These are phyloP conservation scores for Callyntrura guangdongensis DNA, from an alignment of 2,888 invertebrate genomes.

Conservation along the genomic window DNA sequence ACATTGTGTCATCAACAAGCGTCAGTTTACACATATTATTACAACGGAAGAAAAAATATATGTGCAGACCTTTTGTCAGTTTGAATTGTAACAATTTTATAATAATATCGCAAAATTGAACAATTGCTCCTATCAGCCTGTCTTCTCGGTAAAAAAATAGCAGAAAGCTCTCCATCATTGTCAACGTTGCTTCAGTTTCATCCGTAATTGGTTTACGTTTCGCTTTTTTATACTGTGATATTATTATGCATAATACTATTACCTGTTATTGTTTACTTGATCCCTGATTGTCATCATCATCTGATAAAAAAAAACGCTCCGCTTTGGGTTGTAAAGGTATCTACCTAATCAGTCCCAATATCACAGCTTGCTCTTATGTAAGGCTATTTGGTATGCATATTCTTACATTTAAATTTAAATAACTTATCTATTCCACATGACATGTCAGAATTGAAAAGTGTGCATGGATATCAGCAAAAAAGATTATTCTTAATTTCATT, in stretches of 20 bases:
- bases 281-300: slow-evolving; percentile 46
- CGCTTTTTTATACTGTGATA: background rate
- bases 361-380: too few relatives aligned
- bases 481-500: background rate
- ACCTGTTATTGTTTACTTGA: background rate
- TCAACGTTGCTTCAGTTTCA: slow-evolving; percentile 14
- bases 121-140: slow-evolving; percentile 5
- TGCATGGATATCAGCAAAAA: background rate
- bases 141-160: background rate
- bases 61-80: slow-evolving; percentile 38
- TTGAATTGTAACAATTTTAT: slow-evolving; percentile 6
- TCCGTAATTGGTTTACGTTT: slow-evolving; percentile 39
- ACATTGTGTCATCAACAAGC: background rate
- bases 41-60: background rate
- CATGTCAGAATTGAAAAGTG: slow-evolving; percentile 51
- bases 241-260: background rate
- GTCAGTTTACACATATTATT: slow-evolving; percentile 6
- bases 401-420: background rate
- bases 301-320: background rate
- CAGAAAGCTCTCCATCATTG: slow-evolving; percentile 1
- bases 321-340: too few relatives aligned
- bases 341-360: too few relatives aligned
- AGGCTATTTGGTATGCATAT: too few relatives aligned
- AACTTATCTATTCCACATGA: slow-evolving; percentile 33
- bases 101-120: slow-evolving; percentile 29